These are phyloP conservation scores for Pristionchus maxplancki DNA, from an alignment of 2,888 invertebrate species.

Conservation along the genomic window DNA sequence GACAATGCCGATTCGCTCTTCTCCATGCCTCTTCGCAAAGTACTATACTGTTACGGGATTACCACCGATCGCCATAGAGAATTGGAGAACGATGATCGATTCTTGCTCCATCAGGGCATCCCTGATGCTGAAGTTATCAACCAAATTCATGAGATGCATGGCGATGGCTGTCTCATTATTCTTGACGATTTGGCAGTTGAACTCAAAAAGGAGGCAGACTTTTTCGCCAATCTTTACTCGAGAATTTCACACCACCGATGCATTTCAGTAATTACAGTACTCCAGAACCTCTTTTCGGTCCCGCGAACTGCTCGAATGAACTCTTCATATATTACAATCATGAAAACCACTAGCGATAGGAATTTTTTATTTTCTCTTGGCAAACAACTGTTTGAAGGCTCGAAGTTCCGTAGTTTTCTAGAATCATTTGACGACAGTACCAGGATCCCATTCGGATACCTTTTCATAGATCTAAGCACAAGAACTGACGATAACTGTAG, in stretches of 20 bases:
- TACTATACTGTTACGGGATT: not conserved
- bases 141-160: not conserved
- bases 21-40: not conserved
- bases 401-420: not conserved
- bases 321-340: not conserved
- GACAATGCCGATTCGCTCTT: not conserved
- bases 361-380: not conserved
- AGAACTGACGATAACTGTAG: not conserved
- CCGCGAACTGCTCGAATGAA: not conserved
- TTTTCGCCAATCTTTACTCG: not conserved
- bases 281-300: not conserved
- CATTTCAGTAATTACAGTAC: not conserved
- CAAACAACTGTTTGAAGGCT: not conserved
- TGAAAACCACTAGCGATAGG: not conserved
- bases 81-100: not conserved
- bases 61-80: not conserved
- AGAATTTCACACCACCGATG: not conserved
- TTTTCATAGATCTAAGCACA: not conserved
- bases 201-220: not conserved
- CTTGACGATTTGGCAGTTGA: not conserved
- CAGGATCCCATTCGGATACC: not conserved
- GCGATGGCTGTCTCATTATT: not conserved
- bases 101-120: not conserved
- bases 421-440: not conserved
- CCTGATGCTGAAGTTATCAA: not conserved